Base-by-base conservation (phyloP, 1,140 invertebrate genomes). In the Drosophila bocqueti region DNA sequence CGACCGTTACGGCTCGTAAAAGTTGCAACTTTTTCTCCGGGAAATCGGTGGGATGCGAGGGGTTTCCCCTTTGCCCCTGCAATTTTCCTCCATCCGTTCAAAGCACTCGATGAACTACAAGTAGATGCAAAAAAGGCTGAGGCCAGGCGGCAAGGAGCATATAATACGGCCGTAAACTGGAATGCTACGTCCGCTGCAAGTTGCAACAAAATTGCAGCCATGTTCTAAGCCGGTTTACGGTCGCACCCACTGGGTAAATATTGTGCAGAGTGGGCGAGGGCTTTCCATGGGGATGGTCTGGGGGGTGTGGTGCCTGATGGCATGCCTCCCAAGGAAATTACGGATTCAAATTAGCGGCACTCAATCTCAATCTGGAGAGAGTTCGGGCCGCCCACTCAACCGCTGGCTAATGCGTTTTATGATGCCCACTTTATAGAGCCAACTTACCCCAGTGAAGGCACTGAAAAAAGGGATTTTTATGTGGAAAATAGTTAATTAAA, bases 311-410 rank as follows among this genome's bases (percentile, higher is more conserved):
- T 49, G 46, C 46, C 24, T 49, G 46, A 16, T 42, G 65, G 21
- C 62, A 52, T 58, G 81, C 55, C 59, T 50, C 52, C 49, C 45
- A 72, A 85, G 79, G 64, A 90, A 90, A 90, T 85, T 90, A 90
- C 85, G 71, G 81, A 90, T 90, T 90, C 85, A 90, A 90, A 90
- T 90, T 90, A 90, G 85, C 85, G 78, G 75, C 85, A 84, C 85
- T 90, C 84, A 89, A 87, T 87, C 81, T 89, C 85, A 89, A 87
- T 89, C 81, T 83, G 63, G 62, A 77, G n/a, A 73, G 67, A 87
- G 84, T 83, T 76, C 58, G 49, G 71, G 42, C 78, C 60, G 54
- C 46, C 79, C 79, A 65, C 55, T 79, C 75, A 78, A 78, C 76
- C 66, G 71, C 67, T 79, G 52, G 66, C 67, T 83, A 81, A 82